phyloP scores from a whole-genome alignment of 2,113 vertebrate genomes.

The Irena cyanogastra region DNA sequence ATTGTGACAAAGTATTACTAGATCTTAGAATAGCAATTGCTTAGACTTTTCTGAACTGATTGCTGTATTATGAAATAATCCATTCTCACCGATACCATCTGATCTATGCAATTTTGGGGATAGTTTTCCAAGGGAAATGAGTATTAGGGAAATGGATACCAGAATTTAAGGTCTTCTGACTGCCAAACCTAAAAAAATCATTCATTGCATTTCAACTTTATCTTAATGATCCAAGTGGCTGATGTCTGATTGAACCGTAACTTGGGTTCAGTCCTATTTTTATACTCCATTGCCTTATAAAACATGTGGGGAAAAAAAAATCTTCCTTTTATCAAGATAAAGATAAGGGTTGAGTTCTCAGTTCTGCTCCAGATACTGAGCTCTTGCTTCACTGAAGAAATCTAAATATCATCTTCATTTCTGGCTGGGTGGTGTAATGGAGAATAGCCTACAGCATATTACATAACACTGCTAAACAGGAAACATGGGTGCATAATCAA shows the following conservation, averaged over 20 bases:
- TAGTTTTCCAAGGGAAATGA: background rate
- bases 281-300: background rate
- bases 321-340: background rate
- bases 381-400: slow-evolving; percentile 45
- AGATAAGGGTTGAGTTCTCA: background rate
- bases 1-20: background rate
- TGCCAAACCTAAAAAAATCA: background rate
- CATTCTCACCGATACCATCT: background rate
- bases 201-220: background rate
- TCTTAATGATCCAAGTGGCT: background rate
- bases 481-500: background rate
- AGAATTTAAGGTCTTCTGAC: background rate
- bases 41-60: background rate
- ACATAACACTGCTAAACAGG: background rate
- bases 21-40: background rate
- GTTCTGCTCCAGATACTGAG: slow-evolving; percentile 7
- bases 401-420: background rate
- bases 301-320: background rate
- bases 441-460: background rate
- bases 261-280: slow-evolving; percentile 8
- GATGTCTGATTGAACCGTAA: background rate
- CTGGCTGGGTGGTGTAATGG: slow-evolving; percentile 7
- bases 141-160: background rate
- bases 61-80: background rate
- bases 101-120: background rate